Evolutionary conservation across 2,888 invertebrate species (phyloP).

Genomic region (Doris montereyensis): DNA sequence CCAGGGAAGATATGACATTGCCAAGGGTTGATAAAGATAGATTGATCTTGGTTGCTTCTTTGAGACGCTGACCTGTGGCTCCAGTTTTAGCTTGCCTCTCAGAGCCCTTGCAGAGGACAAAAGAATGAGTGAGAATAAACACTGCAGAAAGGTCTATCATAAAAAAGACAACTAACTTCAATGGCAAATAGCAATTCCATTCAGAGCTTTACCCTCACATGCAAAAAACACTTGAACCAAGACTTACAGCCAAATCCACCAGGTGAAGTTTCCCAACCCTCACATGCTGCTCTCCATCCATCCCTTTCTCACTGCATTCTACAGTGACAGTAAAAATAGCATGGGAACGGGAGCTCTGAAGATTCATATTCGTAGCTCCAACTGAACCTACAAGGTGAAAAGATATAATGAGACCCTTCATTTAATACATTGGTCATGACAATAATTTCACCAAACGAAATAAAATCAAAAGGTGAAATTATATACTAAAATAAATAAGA

Average conservation of each 20-base stretch:
- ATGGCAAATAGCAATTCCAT: too few relatives aligned
- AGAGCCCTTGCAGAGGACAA: constrained; percentile 83
- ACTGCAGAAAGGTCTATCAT: too few relatives aligned
- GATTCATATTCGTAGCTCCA: constrained; percentile 97
- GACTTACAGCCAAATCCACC: constrained; percentile 95
- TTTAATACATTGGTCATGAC: not conserved
- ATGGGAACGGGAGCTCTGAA: constrained; percentile 95
- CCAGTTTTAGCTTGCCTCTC: constrained; percentile 98
- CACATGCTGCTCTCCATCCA: constrained; percentile 88
- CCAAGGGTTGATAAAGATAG: constrained; percentile 96
- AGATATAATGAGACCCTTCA: not conserved
- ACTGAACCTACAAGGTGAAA: constrained; percentile 77
- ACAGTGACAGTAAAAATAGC: constrained; percentile 98
- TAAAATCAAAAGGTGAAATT: not conserved
- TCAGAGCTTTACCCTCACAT: too few relatives aligned
- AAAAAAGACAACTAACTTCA: too few relatives aligned
- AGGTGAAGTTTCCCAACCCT: constrained; percentile 97
- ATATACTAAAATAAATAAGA: not conserved
- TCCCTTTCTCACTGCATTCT: constrained; percentile 90
- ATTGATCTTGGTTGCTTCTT: constrained; percentile 98
- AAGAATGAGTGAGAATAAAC: not conserved
- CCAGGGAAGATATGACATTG: constrained; percentile 97
- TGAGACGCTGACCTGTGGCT: constrained; percentile 90
- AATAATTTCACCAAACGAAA: not conserved
- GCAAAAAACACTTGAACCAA: too few relatives aligned